phyloP scores from a whole-genome alignment of 1,140 invertebrate genomes.

The Drosophila jambulina region DNA sequence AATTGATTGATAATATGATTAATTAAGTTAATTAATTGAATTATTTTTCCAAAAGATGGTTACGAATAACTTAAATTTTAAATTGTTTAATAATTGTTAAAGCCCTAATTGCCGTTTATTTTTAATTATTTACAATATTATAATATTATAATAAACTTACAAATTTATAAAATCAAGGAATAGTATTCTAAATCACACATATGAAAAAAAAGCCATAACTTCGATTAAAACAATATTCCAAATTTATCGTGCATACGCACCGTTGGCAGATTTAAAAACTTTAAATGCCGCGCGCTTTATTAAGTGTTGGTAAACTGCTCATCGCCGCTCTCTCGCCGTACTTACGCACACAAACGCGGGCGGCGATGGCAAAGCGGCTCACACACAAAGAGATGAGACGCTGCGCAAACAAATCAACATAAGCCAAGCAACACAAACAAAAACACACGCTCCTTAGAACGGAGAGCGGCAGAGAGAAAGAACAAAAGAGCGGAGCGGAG shows the following conservation, averaged over 20 bases:
- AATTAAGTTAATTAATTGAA: neutral
- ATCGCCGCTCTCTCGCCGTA: slow-evolving; percentile 5
- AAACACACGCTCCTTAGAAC: slow-evolving; percentile 22
- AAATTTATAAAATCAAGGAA: no score
- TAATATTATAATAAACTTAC: no score
- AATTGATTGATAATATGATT: neutral
- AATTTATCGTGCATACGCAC: slow-evolving; percentile 59
- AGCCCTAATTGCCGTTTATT: no score
- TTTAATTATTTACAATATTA: no score
- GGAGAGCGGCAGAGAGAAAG: slow-evolving; percentile 13
- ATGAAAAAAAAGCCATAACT: no score
- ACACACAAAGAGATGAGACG: slow-evolving; percentile 34
- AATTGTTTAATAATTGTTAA: no score
- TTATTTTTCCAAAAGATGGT: no score
- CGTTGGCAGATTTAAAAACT: slow-evolving; percentile 45
- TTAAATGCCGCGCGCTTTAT: slow-evolving; percentile 43
- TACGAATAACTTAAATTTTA: no score
- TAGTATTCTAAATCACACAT: no score
- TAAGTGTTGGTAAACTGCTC: slow-evolving; percentile 58
- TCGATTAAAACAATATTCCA: no score
- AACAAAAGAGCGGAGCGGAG: slow-evolving; percentile 2
- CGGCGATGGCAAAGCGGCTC: slow-evolving; percentile 53
- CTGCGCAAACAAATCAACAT: slow-evolving; percentile 54
- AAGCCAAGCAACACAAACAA: slow-evolving; percentile 48
- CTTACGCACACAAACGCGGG: slow-evolving; percentile 2